Conservation (phyloP, 2,113 vertebrate genomes). For the Peromyscus leucopus region DNA sequence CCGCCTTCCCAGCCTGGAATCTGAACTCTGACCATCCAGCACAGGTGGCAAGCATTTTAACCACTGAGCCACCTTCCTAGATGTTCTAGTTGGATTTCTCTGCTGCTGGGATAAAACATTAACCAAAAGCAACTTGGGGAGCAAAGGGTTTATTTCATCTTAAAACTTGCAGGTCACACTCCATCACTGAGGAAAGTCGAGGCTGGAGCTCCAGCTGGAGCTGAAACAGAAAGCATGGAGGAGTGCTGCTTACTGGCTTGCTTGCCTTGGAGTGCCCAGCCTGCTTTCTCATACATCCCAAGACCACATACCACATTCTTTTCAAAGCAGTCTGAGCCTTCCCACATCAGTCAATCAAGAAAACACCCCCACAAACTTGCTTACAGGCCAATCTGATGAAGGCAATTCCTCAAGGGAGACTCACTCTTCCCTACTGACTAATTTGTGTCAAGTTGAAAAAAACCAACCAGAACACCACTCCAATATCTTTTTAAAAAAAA, state of each 20-base stretch:
- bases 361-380: not conserved
- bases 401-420: accelerated
- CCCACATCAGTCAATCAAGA: not conserved
- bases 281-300: not conserved
- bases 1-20: not conserved
- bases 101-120: not conserved
- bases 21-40: not conserved
- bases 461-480: not conserved
- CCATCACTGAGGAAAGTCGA: no score
- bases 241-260: not conserved
- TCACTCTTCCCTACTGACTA: not conserved
- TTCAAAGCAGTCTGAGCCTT: not conserved
- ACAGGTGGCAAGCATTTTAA: not conserved
- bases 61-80: not conserved
- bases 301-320: not conserved
- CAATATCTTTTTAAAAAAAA: not conserved
- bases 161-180: not conserved
- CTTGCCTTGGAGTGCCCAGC: not conserved
- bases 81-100: not conserved
- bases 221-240: not conserved
- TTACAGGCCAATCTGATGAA: not conserved
- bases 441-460: not conserved
- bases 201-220: not conserved
- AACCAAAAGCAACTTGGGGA: not conserved
- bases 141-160: not conserved